These are phyloP conservation scores for Cheilosia soror DNA, from an alignment of 2,888 invertebrate genomes.

Conservation along the genomic window DNA sequence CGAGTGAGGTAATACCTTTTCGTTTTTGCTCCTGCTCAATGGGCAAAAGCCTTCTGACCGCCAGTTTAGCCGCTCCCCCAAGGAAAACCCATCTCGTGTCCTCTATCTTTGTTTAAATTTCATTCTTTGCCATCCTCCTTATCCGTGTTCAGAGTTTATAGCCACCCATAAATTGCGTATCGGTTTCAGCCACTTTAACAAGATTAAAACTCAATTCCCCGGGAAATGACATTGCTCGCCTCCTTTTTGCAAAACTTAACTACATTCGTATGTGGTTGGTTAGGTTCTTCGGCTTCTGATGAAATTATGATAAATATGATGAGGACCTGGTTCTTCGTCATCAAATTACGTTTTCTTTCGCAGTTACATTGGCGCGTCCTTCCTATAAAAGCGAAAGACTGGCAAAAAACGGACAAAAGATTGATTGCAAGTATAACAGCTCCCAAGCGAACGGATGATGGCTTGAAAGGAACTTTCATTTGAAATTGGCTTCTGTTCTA, in stretches of 20 bases:
- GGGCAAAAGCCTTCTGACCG: slow-evolving; percentile 24
- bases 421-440: slow-evolving; percentile 35
- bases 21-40: slow-evolving; percentile 30
- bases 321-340: slow-evolving; percentile 5
- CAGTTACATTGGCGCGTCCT: slow-evolving; percentile 22
- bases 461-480: slow-evolving; percentile 21
- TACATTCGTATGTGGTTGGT: slow-evolving; percentile 18
- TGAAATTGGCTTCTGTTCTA: slow-evolving; percentile 47
- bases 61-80: slow-evolving; percentile 4
- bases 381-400: not conserved
- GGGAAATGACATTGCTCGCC: slow-evolving; percentile 37
- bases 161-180: slow-evolving; percentile 71
- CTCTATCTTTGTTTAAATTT: not conserved
- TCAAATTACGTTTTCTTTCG: slow-evolving; percentile 9
- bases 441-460: slow-evolving; percentile 7
- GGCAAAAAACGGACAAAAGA: slow-evolving; percentile 9
- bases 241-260: slow-evolving; percentile 22
- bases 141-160: slow-evolving; percentile 55
- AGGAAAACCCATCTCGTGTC: slow-evolving; percentile 14
- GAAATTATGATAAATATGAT: slow-evolving; percentile 41
- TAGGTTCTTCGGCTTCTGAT: not conserved
- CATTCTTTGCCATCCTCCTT: slow-evolving; percentile 39
- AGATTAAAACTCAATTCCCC: slow-evolving; percentile 68
- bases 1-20: slow-evolving; percentile 48
- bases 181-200: slow-evolving; percentile 69